Conservation (phyloP, 2,113 vertebrate species). For the Aleadryas rufinucha region DNA sequence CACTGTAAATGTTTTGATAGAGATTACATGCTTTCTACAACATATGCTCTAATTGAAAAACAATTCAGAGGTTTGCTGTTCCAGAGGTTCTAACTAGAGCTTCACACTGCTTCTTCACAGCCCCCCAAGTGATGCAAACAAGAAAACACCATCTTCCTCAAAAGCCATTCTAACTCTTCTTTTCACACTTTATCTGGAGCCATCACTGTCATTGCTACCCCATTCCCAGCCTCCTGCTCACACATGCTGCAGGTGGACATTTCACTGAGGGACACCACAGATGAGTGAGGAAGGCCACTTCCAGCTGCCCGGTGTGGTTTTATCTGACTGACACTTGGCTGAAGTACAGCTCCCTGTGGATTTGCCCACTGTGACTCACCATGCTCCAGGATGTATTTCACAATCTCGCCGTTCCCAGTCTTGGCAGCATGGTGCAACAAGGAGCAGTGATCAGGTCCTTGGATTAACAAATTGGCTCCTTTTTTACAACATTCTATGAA, state of each 20-base stretch:
- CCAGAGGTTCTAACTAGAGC: neutral
- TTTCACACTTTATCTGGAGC: neutral
- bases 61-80: neutral
- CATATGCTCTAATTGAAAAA: neutral
- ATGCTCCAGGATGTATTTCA: conserved; percentile 88
- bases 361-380: conserved; percentile 72
- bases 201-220: neutral
- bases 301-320: rapidly evolving
- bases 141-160: neutral
- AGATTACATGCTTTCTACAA: neutral
- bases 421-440: conserved; percentile 88
- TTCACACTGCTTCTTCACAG: neutral
- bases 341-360: neutral
- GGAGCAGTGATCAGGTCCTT: conserved; percentile 85
- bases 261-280: neutral
- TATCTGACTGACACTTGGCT: neutral
- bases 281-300: neutral
- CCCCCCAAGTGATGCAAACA: neutral
- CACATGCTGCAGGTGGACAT: neutral
- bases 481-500: conserved; percentile 84
- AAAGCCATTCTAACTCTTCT: neutral
- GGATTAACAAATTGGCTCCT: conserved; percentile 87
- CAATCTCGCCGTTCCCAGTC: conserved; percentile 81
- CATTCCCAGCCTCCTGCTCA: neutral
- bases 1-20: neutral